Evolutionary conservation across 92 coral and sea anemone species (phyloP), one percentile per base, ranked within the genome.

Genomic region (Porites divaricata): DNA sequence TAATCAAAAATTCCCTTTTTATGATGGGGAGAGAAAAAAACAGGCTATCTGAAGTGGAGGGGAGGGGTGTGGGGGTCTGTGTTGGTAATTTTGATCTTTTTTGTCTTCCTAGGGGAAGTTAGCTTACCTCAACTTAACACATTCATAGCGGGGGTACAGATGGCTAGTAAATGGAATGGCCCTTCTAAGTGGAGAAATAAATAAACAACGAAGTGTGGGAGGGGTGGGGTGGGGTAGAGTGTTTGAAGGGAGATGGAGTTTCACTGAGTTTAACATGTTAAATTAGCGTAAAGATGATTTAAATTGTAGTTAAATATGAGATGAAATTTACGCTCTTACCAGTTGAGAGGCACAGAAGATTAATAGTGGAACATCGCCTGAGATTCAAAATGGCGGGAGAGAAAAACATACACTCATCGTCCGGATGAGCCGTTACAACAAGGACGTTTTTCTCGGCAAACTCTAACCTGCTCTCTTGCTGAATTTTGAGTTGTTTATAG

Each of bases 341-440:
- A 74, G 89, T 81, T 8, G 95, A 87, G 51, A 95, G 81, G 69
- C 99, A 96, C 48, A 96, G 88, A 41, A 96, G 77, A 19, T 90
- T 89, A 26, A 89, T 91, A 2, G 88, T 77, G 25, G 93, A 81
- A 62, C 76, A 84, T 23, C 95, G 83, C 20, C 73, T 66, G 61
- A 94, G 90, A 72, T 91, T 88, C 67, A 89, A 64, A 35, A 94
- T 94, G 41, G 92, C 50, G n/a, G 99, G 99, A 14, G 95, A 93
- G 80, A 96, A 96, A 79, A 96, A 96, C 99, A 96, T 96, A 71
- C 99, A 96, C 74, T 96, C 99, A 79, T 96, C 99, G 89, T 96
- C 99, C 8, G 99, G 99, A 73, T 96, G 99, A 20, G 99, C 95
- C 59, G 94, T 96, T 48, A 96, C 88, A 24, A 96, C 86, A 20